Conservation (phyloP, 2,113 vertebrate species). For the Macrotis lagotis region DNA sequence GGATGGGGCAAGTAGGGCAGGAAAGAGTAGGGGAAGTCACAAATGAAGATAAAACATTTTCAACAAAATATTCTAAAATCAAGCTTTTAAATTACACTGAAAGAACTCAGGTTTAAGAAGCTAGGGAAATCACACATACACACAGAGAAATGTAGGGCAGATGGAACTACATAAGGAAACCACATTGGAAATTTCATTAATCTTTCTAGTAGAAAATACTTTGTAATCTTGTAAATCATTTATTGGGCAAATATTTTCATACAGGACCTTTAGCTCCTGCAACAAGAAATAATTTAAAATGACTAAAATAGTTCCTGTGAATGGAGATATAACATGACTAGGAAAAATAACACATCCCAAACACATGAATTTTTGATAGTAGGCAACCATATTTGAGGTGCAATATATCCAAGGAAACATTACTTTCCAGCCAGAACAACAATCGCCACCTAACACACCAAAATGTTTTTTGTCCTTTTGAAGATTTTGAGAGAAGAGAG, state of each 20-base stretch:
- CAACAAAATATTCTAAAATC: background rate
- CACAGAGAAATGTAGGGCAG: background rate
- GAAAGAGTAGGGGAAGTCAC: background rate
- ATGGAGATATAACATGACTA: background rate
- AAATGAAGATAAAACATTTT: background rate
- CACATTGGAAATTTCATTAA: background rate
- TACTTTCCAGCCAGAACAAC: background rate
- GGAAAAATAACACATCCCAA: background rate
- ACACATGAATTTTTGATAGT: background rate
- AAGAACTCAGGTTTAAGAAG: background rate
- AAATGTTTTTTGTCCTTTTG: background rate
- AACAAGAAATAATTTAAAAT: background rate
- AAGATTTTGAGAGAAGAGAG: background rate
- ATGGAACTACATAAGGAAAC: background rate
- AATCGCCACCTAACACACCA: background rate
- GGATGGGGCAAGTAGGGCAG: background rate
- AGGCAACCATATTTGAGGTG: background rate
- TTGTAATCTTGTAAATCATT: background rate
- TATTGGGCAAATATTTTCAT: background rate
- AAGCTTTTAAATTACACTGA: background rate
- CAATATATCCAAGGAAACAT: background rate
- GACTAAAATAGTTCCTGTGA: background rate
- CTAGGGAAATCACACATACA: background rate
- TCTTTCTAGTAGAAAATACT: background rate
- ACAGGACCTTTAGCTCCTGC: background rate